phyloP scores from a whole-genome alignment of 2,888 invertebrate species.

The Electrophaes corylata region DNA sequence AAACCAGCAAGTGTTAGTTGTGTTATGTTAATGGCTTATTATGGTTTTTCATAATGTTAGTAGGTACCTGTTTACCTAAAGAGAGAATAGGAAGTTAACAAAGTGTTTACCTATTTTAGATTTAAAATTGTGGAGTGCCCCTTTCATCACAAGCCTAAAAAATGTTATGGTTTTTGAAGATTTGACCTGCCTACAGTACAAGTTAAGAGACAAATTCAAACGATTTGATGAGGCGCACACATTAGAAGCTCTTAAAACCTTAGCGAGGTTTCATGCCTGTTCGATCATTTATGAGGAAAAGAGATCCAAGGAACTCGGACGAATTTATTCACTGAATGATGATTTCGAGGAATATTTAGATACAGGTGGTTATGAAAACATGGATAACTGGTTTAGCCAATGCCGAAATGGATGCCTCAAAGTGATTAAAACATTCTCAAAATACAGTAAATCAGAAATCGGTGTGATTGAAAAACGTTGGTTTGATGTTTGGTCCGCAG shows the following conservation, averaged over 20 bases:
- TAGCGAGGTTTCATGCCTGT: slow-evolving; percentile 81
- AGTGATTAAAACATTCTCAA: slow-evolving; percentile 61
- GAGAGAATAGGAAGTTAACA: neutral
- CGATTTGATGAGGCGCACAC: slow-evolving; percentile 77
- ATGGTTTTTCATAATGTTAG: too few species aligned
- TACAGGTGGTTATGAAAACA: slow-evolving; percentile 57
- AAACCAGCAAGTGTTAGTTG: too few species aligned
- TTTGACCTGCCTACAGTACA: slow-evolving; percentile 61
- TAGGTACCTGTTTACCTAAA: too few species aligned
- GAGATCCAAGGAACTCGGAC: slow-evolving; percentile 55
- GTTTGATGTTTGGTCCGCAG: slow-evolving; percentile 59
- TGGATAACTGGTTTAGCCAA: slow-evolving; percentile 64
- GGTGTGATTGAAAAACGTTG: slow-evolving; percentile 57
- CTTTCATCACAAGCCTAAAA: slow-evolving; percentile 54
- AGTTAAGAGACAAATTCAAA: slow-evolving; percentile 59
- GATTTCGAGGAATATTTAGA: slow-evolving; percentile 54
- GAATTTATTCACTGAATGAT: slow-evolving; percentile 57
- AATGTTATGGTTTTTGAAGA: slow-evolving; percentile 75
- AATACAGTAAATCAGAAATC: slow-evolving; percentile 52
- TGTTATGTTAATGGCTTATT: too few species aligned
- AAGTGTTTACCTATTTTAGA: slow-evolving; percentile 50
- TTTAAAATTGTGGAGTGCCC: slow-evolving; percentile 66
- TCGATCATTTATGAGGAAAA: slow-evolving; percentile 79
- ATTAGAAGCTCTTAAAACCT: slow-evolving; percentile 67
- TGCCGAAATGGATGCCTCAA: slow-evolving; percentile 68